Conservation (phyloP, 2,113 vertebrate species). For the Ceyx cyanopectus region DNA sequence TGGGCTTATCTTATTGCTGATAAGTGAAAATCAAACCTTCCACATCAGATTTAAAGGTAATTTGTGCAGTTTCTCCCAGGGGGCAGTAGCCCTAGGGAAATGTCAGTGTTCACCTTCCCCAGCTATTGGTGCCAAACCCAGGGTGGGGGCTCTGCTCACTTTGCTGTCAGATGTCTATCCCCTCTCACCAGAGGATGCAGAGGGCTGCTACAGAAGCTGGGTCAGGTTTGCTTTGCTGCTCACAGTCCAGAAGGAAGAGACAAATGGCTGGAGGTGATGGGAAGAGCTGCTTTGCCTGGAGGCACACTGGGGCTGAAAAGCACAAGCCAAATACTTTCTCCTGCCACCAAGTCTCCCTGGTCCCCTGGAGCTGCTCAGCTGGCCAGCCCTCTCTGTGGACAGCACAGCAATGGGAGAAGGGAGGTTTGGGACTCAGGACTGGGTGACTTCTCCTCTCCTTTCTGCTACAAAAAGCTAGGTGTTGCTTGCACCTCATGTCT, state of each 20-base stretch:
- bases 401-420: background rate
- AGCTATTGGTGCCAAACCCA: slow-evolving; percentile 1
- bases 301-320: background rate
- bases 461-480: background rate
- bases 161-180: background rate
- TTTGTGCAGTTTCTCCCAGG: background rate
- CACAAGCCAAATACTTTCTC: background rate
- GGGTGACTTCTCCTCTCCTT: background rate
- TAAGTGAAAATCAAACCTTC: background rate
- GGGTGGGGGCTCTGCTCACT: background rate
- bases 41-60: background rate
- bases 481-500: background rate
- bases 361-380: background rate
- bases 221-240: slow-evolving; percentile 34
- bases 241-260: background rate
- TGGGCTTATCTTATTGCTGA: background rate
- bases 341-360: background rate
- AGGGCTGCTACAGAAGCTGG: slow-evolving; percentile 1
- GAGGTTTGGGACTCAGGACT: background rate
- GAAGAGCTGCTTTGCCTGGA: background rate
- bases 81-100: background rate
- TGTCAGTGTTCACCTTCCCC: accelerated
- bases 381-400: background rate
- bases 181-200: background rate
- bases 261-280: background rate